These are phyloP conservation scores for Adelges cooleyi DNA, from an alignment of 1,140 invertebrate species.

Conservation along the genomic window DNA sequence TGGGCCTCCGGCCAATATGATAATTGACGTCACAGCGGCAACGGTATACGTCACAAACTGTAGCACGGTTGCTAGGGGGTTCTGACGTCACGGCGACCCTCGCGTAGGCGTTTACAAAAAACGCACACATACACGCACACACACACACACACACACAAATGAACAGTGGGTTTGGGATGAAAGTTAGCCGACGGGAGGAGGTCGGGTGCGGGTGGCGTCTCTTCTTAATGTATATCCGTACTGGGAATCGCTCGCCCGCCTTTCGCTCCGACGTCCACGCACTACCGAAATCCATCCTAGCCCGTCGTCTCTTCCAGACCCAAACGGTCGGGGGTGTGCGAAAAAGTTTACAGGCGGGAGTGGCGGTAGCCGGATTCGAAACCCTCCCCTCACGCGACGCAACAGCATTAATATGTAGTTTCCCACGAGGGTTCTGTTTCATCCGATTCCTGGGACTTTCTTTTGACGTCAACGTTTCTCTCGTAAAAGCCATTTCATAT, in stretches of 20 bases:
- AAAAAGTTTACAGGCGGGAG: too few relatives aligned
- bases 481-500: neutral
- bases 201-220: neutral
- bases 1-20: constrained; percentile 21
- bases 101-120: constrained; percentile 9
- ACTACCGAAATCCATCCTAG: neutral
- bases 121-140: neutral
- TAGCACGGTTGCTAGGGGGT: constrained; percentile 26
- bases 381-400: neutral
- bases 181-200: neutral
- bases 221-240: neutral
- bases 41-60: constrained; percentile 7
- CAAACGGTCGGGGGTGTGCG: too few relatives aligned
- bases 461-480: neutral
- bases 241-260: neutral
- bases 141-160: neutral
- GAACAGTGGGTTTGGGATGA: neutral
- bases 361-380: neutral
- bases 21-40: constrained; percentile 19
- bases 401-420: neutral
- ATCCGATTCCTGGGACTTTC: neutral
- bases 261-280: neutral
- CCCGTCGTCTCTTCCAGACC: neutral
- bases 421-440: too few relatives aligned
- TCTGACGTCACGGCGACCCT: constrained; percentile 19